Evolutionary conservation across 2,113 vertebrate genomes (phyloP).

Genomic region (Anhinga rufa): DNA sequence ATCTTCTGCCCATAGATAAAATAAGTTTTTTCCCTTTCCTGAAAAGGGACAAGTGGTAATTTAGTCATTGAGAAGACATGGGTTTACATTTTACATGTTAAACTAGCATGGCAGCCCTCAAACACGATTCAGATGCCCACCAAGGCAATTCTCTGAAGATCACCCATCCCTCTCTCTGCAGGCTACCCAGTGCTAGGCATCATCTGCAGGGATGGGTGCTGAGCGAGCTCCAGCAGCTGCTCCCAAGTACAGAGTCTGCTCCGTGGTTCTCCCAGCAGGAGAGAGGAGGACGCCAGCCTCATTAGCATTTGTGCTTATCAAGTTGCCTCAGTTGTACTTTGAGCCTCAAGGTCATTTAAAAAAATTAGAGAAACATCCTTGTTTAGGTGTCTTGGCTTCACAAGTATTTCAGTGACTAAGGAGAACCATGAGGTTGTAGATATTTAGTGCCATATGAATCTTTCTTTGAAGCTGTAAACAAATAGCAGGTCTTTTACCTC

Average conservation of each 20-base stretch:
- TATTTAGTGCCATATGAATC: neutral
- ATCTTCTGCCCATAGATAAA: neutral
- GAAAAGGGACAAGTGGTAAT: neutral
- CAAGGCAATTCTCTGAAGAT: neutral
- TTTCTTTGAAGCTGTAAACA: neutral
- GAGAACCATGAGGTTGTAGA: neutral
- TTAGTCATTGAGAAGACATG: neutral
- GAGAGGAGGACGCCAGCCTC: neutral
- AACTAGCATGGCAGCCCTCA: neutral
- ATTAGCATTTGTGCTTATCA: neutral
- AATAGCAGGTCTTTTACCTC: neutral
- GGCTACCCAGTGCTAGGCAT: no score
- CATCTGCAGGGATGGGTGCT: no score
- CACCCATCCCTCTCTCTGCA: neutral
- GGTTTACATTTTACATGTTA: neutral
- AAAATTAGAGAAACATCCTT: neutral
- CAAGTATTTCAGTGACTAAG: neutral
- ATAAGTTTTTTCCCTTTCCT: neutral
- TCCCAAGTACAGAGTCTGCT: neutral
- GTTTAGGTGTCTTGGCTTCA: neutral
- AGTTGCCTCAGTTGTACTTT: neutral
- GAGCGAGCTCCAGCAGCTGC: neutral
- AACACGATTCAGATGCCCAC: neutral
- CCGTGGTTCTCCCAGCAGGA: neutral
- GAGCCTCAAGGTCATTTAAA: neutral